Conservation (phyloP, 2,888 invertebrate genomes). For the Periphyllus acericola region DNA sequence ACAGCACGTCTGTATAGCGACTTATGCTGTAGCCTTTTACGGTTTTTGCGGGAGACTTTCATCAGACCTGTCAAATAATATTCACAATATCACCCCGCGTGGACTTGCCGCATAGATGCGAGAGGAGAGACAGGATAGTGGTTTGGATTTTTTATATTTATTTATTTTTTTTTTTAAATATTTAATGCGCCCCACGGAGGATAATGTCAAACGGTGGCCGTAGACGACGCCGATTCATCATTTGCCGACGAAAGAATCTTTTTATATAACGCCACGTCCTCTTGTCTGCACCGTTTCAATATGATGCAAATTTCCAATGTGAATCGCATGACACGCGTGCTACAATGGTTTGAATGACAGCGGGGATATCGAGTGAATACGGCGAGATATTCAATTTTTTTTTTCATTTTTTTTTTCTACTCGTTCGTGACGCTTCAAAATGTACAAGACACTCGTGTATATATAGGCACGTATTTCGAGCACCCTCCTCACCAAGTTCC, state of each 20-base stretch:
- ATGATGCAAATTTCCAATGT: slow-evolving; percentile 61
- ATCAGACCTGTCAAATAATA: slow-evolving; percentile 58
- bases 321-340: slow-evolving; percentile 54
- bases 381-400: slow-evolving; percentile 55
- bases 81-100: slow-evolving; percentile 37
- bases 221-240: slow-evolving; percentile 59
- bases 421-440: slow-evolving; percentile 56
- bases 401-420: slow-evolving; percentile 50
- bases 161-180: slow-evolving; percentile 31
- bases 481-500: slow-evolving; percentile 7
- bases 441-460: slow-evolving; percentile 32
- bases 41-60: slow-evolving; percentile 30
- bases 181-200: slow-evolving; percentile 49
- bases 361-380: slow-evolving; percentile 55
- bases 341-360: slow-evolving; percentile 61
- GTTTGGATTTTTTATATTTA: slow-evolving; percentile 13
- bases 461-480: slow-evolving; percentile 53
- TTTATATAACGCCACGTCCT: slow-evolving; percentile 51
- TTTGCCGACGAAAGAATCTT: slow-evolving; percentile 56
- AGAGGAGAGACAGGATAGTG: background rate
- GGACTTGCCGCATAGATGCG: background rate
- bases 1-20: slow-evolving; percentile 9
- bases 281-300: slow-evolving; percentile 52
- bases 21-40: slow-evolving; percentile 32
- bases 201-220: slow-evolving; percentile 54